Conservation (phyloP, 2,797 vertebrate species). For the Silurus aristotelis region DNA sequence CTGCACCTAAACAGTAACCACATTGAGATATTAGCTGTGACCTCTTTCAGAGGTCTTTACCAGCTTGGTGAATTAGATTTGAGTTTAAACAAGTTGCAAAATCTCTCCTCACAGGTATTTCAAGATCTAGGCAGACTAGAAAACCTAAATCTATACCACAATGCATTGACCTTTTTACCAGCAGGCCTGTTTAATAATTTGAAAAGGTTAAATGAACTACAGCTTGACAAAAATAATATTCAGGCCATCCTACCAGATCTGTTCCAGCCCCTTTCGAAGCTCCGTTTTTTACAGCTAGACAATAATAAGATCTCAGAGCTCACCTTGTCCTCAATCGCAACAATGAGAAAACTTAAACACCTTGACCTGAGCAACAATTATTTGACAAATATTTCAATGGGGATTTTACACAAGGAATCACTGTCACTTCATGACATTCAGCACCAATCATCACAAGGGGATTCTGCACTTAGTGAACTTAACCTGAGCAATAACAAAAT, state of each 20-base stretch:
- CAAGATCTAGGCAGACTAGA: slow-evolving; percentile 53
- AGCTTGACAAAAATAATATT: slow-evolving; percentile 67
- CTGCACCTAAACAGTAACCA: slow-evolving; percentile 65
- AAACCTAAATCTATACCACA: slow-evolving; percentile 66
- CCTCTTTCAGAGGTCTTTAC: slow-evolving; percentile 61
- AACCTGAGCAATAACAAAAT: slow-evolving; percentile 63
- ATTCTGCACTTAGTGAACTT: slow-evolving; percentile 50
- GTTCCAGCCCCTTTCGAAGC: slow-evolving; percentile 56
- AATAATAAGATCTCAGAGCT: slow-evolving; percentile 64
- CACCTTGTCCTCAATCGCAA: slow-evolving; percentile 48
- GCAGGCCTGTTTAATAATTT: slow-evolving; percentile 56
- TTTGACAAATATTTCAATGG: slow-evolving; percentile 55
- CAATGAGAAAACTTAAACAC: slow-evolving; percentile 58
- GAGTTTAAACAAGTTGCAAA: slow-evolving; percentile 61
- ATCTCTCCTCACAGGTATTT: slow-evolving; percentile 58
- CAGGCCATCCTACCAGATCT: slow-evolving; percentile 46
- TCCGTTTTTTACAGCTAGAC: slow-evolving; percentile 61
- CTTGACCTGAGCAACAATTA: slow-evolving; percentile 64
- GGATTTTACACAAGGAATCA: slow-evolving; percentile 51
- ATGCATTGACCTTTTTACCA: slow-evolving; percentile 61
- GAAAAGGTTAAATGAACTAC: slow-evolving; percentile 61
- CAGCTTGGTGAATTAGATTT: slow-evolving; percentile 61
- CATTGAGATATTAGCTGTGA: slow-evolving; percentile 55
- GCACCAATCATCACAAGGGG: slow-evolving; percentile 39
- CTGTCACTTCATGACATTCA: slow-evolving; percentile 40